Evolutionary conservation across 2,797 vertebrate genomes (phyloP).

Genomic region (Sebastes melanostomus): DNA sequence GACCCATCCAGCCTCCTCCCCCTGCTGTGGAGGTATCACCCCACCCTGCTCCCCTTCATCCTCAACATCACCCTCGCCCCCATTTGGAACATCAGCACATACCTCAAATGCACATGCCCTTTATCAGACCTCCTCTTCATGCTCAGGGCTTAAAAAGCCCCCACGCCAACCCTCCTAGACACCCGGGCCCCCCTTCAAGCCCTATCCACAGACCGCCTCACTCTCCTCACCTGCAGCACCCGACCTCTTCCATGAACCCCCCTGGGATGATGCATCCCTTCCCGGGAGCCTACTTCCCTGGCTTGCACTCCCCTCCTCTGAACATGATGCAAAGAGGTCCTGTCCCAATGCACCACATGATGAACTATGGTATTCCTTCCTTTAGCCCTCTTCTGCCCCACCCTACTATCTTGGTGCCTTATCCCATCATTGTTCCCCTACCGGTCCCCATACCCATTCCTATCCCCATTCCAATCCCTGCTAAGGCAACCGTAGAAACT

Average conservation of each 20-base stretch:
- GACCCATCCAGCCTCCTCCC: constrained; percentile 83
- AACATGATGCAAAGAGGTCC: constrained; percentile 95
- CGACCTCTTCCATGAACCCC: constrained; percentile 77
- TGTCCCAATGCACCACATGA: constrained; percentile 90
- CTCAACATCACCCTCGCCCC: constrained; percentile 81
- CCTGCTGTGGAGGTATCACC: constrained; percentile 71
- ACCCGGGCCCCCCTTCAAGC: constrained; percentile 88
- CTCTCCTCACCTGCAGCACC: constrained; percentile 73
- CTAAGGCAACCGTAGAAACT: constrained; percentile 87
- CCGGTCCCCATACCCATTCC: constrained; percentile 97
- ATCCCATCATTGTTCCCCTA: constrained; percentile 94
- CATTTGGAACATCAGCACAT: constrained; percentile 91
- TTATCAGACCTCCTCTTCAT: constrained; percentile 91
- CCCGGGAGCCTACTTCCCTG: constrained; percentile 89
- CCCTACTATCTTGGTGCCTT: constrained; percentile 94
- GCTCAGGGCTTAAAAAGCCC: constrained; percentile 93
- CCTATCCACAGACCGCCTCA: constrained; percentile 90
- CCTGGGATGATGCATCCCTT: constrained; percentile 90
- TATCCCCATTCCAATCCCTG: constrained; percentile 90
- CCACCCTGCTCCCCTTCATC: constrained; percentile 80
- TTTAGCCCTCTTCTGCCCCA: constrained; percentile 94
- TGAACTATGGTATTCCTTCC: constrained; percentile 93
- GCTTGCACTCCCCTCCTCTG: constrained; percentile 88
- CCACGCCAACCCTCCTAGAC: constrained; percentile 80
- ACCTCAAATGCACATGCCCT: constrained; percentile 91